Conservation (phyloP, 2,113 vertebrate species). For the Prunella fulvescens region DNA sequence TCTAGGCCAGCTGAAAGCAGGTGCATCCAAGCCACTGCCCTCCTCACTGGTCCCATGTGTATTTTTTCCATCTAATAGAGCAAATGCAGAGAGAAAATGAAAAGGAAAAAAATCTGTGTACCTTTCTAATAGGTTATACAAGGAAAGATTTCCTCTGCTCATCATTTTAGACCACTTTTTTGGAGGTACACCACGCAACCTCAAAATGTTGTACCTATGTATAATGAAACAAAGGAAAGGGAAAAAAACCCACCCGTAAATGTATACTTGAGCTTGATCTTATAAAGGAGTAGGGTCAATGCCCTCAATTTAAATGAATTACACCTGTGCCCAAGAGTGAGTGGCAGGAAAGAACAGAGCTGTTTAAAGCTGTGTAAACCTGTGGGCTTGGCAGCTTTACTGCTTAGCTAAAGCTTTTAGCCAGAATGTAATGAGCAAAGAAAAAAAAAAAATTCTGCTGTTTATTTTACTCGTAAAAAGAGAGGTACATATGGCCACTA, state of each 20-base stretch:
- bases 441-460: background rate
- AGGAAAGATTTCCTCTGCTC: background rate
- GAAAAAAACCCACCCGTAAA: background rate
- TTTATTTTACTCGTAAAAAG: background rate
- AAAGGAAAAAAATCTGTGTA: background rate
- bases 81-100: background rate
- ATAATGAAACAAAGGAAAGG: background rate
- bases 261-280: background rate
- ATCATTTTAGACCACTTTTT: background rate
- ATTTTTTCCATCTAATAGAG: background rate
- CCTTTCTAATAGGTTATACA: background rate
- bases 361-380: background rate
- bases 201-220: background rate
- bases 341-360: background rate
- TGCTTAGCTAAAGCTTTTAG: background rate
- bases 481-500: background rate
- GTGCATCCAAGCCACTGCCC: background rate
- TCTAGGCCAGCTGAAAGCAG: background rate
- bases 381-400: background rate
- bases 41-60: background rate
- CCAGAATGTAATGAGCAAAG: background rate
- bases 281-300: background rate
- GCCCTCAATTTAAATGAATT: background rate
- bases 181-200: background rate
- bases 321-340: background rate